Conservation (phyloP, 1,140 invertebrate species). For the Heliconius melpomene region DNA sequence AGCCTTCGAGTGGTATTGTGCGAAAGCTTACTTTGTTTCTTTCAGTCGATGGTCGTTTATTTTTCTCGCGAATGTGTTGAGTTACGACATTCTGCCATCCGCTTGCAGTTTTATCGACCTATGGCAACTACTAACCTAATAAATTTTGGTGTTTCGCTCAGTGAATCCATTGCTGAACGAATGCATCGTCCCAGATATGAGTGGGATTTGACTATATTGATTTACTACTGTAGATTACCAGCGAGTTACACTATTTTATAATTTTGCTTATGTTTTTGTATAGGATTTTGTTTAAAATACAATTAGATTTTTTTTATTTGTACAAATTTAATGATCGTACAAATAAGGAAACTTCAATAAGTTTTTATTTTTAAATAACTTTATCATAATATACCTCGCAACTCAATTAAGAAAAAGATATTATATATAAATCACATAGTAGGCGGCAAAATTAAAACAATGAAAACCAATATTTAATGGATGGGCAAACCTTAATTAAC, state of each 20-base stretch:
- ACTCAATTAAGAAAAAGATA: constrained; percentile 66
- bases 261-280: neutral
- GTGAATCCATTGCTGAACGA: constrained; percentile 75
- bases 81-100: constrained; percentile 67
- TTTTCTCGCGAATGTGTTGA: constrained; percentile 60
- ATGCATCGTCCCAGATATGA: constrained; percentile 79
- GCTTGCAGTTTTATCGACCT: constrained; percentile 78
- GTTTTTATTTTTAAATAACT: constrained; percentile 10
- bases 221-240: constrained; percentile 57
- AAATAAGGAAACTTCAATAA: neutral
- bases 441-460: constrained; percentile 73
- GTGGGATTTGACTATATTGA: constrained; percentile 65
- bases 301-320: neutral
- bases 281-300: neutral
- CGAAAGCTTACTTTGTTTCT: constrained; percentile 70
- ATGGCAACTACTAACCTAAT: constrained; percentile 80
- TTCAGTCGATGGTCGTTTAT: constrained; percentile 66
- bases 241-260: constrained; percentile 27
- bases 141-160: constrained; percentile 81
- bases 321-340: neutral
- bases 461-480: constrained; percentile 79
- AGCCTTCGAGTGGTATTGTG: constrained; percentile 57
- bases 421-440: constrained; percentile 65
- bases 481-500: constrained; percentile 81
- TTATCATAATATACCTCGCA: constrained; percentile 15